Percentiles rank a stretch among this genome's conserved stretches.
Evolutionary conservation across 2,888 invertebrate genomes (phyloP).

Genomic region (Drosophila paracracens): DNA sequence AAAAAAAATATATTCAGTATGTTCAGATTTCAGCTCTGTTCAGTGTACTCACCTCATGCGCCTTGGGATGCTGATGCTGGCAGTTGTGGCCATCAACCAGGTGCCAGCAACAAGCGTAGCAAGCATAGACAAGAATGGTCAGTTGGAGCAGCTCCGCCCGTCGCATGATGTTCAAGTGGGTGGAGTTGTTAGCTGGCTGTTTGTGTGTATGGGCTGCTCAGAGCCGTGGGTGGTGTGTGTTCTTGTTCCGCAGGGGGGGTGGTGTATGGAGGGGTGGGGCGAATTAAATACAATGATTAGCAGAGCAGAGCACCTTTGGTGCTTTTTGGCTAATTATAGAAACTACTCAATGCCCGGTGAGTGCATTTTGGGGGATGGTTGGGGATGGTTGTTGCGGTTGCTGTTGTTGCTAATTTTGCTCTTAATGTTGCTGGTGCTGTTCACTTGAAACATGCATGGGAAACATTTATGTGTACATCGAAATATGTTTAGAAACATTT

Average conservation of each 20-base stretch:
- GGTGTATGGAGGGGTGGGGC: neutral
- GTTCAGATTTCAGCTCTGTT: neutral
- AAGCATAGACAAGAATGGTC: conserved; percentile 25
- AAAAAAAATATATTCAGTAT: neutral
- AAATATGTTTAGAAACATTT: conserved; percentile 25
- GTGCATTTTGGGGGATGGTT: conserved; percentile 35
- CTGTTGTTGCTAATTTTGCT: conserved; percentile 19
- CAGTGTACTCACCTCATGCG: conserved; percentile 87
- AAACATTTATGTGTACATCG: conserved; percentile 11
- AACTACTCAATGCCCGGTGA: conserved; percentile 36
- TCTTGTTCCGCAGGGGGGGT: neutral
- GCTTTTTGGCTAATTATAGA: conserved; percentile 47
- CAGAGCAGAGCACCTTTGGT: conserved; percentile 1
- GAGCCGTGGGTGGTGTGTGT: neutral
- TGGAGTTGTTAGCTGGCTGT: neutral
- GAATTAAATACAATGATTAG: conserved; percentile 3
- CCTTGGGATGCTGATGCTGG: conserved; percentile 89
- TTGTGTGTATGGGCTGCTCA: neutral
- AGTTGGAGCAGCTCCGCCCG: conserved; percentile 29
- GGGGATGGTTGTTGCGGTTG: conserved; percentile 15
- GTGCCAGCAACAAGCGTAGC: conserved; percentile 40
- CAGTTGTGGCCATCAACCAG: conserved; percentile 85
- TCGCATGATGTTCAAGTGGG: conserved; percentile 37
- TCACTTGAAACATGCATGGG: conserved; percentile 37
- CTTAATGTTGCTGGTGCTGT: conserved; percentile 17